These are phyloP conservation scores for Papilio polyxenes DNA, from an alignment of 1,140 invertebrate genomes.

Conservation along the genomic window DNA sequence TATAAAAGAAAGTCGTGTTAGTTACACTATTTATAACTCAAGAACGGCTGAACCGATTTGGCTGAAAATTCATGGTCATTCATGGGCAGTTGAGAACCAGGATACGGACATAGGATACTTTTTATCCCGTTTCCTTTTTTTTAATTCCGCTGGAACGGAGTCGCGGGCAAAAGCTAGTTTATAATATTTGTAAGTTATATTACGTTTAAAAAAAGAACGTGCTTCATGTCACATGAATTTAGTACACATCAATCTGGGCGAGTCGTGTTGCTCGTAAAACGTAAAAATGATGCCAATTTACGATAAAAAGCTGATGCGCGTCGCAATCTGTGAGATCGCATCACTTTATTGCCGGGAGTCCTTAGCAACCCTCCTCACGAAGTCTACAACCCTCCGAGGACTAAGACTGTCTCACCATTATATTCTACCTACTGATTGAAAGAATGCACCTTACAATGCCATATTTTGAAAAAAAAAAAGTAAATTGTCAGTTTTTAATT, in stretches of 20 bases:
- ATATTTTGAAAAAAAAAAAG: too few species aligned
- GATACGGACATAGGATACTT: too few species aligned
- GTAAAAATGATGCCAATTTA: conserved; percentile 68
- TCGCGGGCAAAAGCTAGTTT: too few species aligned
- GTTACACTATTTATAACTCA: too few species aligned
- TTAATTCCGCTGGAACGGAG: too few species aligned
- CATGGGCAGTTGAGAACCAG: too few species aligned
- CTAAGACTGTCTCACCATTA: not conserved
- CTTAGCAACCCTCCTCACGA: not conserved
- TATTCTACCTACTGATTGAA: not conserved
- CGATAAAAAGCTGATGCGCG: conserved; percentile 63
- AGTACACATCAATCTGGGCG: conserved; percentile 52
- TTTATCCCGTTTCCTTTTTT: too few species aligned
- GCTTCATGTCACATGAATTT: conserved; percentile 47
- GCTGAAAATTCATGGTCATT: too few species aligned
- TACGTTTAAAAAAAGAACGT: not conserved
- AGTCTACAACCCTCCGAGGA: not conserved
- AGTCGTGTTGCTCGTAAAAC: conserved; percentile 60
- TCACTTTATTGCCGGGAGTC: conserved; percentile 48
- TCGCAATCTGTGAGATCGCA: conserved; percentile 50
- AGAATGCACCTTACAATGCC: not conserved
- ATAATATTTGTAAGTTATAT: not conserved
- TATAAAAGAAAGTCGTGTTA: too few species aligned
- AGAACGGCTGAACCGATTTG: too few species aligned
- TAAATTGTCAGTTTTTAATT: too few species aligned